A percentile compares a stretch with the other conserved stretches of the same genome.
Evolutionary conservation across 2,888 invertebrate species (phyloP).

Genomic region (Parnassius orleans): DNA sequence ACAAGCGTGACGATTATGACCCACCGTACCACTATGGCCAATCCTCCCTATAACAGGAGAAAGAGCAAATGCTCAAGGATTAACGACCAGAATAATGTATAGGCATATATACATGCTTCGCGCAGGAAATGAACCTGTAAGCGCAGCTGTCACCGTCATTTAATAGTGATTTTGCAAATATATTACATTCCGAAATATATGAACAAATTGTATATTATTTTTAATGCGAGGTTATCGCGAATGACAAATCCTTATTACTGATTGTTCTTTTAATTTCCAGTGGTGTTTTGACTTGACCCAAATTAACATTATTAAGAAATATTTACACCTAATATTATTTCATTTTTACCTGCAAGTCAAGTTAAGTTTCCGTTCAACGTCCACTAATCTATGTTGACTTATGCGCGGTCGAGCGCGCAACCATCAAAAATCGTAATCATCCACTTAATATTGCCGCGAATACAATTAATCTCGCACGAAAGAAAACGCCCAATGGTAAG

Average conservation of each 20-base stretch:
- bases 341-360: constrained; percentile 13
- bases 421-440: constrained; percentile 64
- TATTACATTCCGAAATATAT: too few species aligned
- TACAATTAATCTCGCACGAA: constrained; percentile 75
- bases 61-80: too few species aligned
- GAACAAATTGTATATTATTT: too few species aligned
- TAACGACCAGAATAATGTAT: too few species aligned
- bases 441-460: constrained; percentile 50
- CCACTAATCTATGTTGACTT: constrained; percentile 29
- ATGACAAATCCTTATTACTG: neutral
- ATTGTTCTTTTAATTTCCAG: neutral
- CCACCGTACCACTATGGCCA: too few species aligned
- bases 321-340: constrained; percentile 15
- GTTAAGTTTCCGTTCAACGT: constrained; percentile 13
- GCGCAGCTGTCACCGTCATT: too few species aligned
- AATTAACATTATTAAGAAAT: constrained; percentile 12
- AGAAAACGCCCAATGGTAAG: constrained; percentile 56
- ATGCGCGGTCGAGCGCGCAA: constrained; percentile 32
- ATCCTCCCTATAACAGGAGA: too few species aligned
- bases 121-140: too few species aligned
- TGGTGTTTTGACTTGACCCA: constrained; percentile 1
- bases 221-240: too few species aligned
- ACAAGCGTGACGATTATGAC: too few species aligned
- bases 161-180: too few species aligned
- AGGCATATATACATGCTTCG: too few species aligned